Conservation (phyloP, 1,140 invertebrate species). For the Tetramorium alpestre region DNA sequence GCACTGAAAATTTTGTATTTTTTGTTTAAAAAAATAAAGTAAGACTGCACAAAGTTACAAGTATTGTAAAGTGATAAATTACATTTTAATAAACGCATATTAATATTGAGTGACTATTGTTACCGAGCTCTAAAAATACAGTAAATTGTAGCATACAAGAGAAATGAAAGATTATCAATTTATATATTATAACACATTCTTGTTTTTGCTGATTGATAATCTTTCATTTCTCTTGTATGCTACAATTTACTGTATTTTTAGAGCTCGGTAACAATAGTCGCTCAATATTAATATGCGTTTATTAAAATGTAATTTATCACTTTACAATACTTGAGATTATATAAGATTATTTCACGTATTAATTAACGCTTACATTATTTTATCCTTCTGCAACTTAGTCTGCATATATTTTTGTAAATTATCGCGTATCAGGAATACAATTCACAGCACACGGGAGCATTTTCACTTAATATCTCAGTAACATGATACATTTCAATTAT, state of each 20-base stretch:
- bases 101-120: neutral
- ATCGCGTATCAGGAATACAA: neutral
- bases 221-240: neutral
- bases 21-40: neutral
- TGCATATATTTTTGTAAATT: conserved; percentile 22
- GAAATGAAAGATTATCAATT: neutral
- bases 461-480: conserved; percentile 51
- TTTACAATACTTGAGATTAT: neutral
- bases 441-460: conserved; percentile 36
- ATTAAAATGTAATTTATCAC: neutral
- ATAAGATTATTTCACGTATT: conserved; percentile 15
- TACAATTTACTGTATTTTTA: neutral
- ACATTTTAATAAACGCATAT: conserved; percentile 8
- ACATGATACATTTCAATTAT: conserved; percentile 57
- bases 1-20: neutral
- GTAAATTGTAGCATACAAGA: neutral
- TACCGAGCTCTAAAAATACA: neutral
- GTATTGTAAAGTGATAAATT: neutral
- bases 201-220: neutral
- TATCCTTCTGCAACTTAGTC: neutral
- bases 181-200: conserved; percentile 14
- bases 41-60: neutral
- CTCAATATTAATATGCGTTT: neutral
- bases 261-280: neutral
- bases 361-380: conserved; percentile 22